A percentile compares a stretch with the other conserved stretches of the same genome.
Conservation (phyloP, 2,888 invertebrate species). For the Drosophila neutralis region DNA sequence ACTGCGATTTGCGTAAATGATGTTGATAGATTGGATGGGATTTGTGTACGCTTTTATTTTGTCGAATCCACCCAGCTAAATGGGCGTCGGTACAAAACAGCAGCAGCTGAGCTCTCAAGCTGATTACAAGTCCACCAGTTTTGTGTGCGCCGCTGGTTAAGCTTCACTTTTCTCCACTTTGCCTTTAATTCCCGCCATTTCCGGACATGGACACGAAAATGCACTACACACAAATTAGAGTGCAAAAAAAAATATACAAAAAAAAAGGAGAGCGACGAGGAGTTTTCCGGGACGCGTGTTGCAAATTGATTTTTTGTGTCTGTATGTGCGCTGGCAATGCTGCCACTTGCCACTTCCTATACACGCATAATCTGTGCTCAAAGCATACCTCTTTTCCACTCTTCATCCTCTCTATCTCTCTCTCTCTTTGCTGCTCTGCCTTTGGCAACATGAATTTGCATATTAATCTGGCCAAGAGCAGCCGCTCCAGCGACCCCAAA, state of each 20-base stretch:
- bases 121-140: conserved; percentile 41
- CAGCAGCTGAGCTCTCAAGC: conserved; percentile 51
- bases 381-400: conserved; percentile 29
- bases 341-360: conserved; percentile 21
- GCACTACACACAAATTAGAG: conserved; percentile 74
- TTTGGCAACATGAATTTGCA: conserved; percentile 62
- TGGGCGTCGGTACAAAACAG: conserved; percentile 24
- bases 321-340: conserved; percentile 14
- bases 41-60: conserved; percentile 55
- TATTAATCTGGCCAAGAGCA: conserved; percentile 67
- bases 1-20: conserved; percentile 74
- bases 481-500: conserved; percentile 50
- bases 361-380: conserved; percentile 50
- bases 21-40: conserved; percentile 78
- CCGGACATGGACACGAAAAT: conserved; percentile 66
- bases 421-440: background rate
- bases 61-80: conserved; percentile 22
- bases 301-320: conserved; percentile 71
- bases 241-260: background rate
- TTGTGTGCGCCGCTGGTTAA: conserved; percentile 23
- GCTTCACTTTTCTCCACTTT: conserved; percentile 43
- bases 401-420: conserved; percentile 12
- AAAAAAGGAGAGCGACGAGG: conserved; percentile 6
- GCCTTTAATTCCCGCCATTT: conserved; percentile 59
- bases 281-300: conserved; percentile 30